phyloP scores from a whole-genome alignment of 2,113 vertebrate species.

The Pantherophis guttatus region DNA sequence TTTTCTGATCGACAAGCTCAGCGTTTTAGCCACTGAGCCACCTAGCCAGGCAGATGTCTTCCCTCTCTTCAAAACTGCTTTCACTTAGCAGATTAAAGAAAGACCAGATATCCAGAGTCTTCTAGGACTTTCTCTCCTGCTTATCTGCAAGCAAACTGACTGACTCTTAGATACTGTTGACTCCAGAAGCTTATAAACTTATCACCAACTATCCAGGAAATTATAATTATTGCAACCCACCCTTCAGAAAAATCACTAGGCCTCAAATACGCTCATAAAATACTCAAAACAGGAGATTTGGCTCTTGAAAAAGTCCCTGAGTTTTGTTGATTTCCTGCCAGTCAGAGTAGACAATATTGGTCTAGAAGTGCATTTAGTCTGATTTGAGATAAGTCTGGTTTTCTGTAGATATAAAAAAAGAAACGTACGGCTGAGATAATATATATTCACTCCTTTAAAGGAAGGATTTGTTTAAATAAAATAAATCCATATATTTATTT shows the following conservation, averaged over 20 bases:
- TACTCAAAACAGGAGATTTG: neutral
- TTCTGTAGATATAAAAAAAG: neutral
- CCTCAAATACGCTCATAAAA: neutral
- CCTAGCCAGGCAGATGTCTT: too few relatives aligned
- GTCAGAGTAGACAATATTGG: neutral
- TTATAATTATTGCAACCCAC: neutral
- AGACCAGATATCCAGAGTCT: too few relatives aligned
- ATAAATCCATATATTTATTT: neutral
- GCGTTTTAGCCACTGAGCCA: too few relatives aligned
- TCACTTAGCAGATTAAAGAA: neutral
- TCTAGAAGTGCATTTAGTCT: neutral
- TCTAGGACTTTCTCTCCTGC: neutral
- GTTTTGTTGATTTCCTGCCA: neutral
- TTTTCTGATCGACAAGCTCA: too few relatives aligned
- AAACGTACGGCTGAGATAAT: neutral
- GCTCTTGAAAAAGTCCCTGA: neutral
- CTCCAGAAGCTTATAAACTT: neutral
- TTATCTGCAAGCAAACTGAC: neutral
- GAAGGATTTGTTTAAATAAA: neutral
- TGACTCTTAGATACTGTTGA: neutral
- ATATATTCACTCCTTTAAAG: neutral
- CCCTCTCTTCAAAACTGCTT: too few relatives aligned
- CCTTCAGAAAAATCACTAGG: conserved; percentile 27
- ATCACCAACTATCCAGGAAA: neutral
- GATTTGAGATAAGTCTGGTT: neutral